Evolutionary conservation across 2,113 vertebrate genomes (phyloP).

Genomic region (Pungitius pungitius): DNA sequence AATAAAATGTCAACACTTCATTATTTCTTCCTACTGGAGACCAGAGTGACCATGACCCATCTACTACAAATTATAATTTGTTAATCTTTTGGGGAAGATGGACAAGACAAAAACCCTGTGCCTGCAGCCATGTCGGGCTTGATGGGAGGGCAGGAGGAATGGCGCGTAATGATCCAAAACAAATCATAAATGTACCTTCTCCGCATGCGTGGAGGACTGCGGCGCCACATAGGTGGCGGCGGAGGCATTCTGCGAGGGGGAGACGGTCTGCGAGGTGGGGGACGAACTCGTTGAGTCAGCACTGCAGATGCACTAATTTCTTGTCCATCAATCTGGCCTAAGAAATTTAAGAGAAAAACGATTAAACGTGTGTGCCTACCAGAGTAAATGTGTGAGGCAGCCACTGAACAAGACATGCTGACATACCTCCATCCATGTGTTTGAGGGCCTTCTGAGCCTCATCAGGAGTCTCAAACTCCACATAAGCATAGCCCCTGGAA

Average conservation of each 20-base stretch:
- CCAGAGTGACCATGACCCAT: background rate
- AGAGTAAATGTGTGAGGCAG: background rate
- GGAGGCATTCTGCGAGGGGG: conserved; percentile 95
- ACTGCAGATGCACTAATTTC: conserved; percentile 96
- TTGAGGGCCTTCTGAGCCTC: conserved; percentile 97
- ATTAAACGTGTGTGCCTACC: background rate
- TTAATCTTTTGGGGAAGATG: background rate
- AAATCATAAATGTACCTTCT: conserved; percentile 83
- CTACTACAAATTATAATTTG: background rate
- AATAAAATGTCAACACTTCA: background rate
- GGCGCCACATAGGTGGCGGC: conserved; percentile 95
- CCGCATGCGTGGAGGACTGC: conserved; percentile 95
- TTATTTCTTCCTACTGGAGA: background rate
- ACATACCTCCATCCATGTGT: conserved; percentile 97
- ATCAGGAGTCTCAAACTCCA: conserved; percentile 94
- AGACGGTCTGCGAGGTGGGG: conserved; percentile 84
- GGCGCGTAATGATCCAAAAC: background rate
- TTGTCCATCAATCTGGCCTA: conserved; percentile 96
- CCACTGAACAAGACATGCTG: background rate
- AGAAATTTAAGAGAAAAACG: background rate
- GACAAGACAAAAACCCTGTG: background rate
- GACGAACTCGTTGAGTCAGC: conserved; percentile 87
- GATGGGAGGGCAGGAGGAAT: background rate
- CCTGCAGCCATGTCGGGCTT: background rate
- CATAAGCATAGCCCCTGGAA: conserved; percentile 92